Conservation (phyloP, 2,888 invertebrate species). For the Microctonus aethiopoides region DNA sequence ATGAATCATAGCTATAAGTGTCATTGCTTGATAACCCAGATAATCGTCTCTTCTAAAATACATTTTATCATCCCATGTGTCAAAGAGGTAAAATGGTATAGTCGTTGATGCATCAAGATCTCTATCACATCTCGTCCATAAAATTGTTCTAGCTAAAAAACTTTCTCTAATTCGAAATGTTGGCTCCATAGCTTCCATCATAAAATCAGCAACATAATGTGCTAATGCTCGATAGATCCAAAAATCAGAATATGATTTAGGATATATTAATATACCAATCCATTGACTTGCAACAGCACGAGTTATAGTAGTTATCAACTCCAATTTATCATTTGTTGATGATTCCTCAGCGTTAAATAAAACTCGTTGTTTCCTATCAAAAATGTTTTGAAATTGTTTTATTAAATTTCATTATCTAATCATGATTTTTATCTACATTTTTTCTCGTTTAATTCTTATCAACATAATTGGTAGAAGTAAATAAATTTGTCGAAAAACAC, state of each 20-base stretch:
- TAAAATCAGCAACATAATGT: slow-evolving; percentile 14
- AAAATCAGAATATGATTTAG: background rate
- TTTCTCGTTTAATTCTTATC: background rate
- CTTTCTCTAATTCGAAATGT: slow-evolving; percentile 9
- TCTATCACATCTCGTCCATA: slow-evolving; percentile 19
- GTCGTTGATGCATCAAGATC: slow-evolving; percentile 13
- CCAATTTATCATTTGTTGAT: slow-evolving; percentile 15
- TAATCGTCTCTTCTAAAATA: slow-evolving; percentile 16
- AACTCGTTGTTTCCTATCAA: background rate
- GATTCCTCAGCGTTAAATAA: slow-evolving; percentile 17
- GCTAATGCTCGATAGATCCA: slow-evolving; percentile 25
- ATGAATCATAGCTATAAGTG: slow-evolving; percentile 20
- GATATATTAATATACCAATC: slow-evolving; percentile 18
- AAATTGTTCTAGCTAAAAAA: slow-evolving; percentile 1
- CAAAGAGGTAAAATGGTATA: slow-evolving; percentile 12
- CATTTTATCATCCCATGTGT: slow-evolving; percentile 21
- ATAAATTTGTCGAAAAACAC: background rate
- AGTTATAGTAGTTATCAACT: slow-evolving; percentile 5
- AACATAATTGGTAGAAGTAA: background rate
- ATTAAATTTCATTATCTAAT: background rate
- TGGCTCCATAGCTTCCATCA: slow-evolving; percentile 21
- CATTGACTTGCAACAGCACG: slow-evolving; percentile 14
- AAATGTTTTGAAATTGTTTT: background rate
- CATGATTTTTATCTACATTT: background rate
- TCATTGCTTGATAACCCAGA: background rate